These are phyloP conservation scores for Zaprionus camerounensis DNA, from an alignment of 1,140 invertebrate genomes.

Conservation along the genomic window DNA sequence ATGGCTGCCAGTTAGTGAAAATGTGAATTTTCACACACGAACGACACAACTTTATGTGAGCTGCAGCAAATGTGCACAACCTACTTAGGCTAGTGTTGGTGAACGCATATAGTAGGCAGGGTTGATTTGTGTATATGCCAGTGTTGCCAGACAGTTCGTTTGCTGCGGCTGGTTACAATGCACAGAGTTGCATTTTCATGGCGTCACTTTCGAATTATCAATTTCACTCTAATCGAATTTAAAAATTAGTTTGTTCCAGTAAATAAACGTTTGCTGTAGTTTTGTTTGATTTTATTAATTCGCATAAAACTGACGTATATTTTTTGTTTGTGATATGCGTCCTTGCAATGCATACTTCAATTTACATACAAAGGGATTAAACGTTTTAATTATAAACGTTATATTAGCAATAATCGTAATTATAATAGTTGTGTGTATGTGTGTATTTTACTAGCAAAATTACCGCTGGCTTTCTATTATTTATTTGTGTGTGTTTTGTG, in stretches of 20 bases:
- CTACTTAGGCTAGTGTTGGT: constrained; percentile 14
- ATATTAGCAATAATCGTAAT: constrained; percentile 75
- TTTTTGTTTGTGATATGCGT: constrained; percentile 38
- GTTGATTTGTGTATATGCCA: background rate
- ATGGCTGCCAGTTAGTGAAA: constrained; percentile 50
- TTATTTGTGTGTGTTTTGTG: constrained; percentile 31
- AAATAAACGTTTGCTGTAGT: background rate
- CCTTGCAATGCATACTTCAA: constrained; percentile 62
- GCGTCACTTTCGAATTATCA: background rate
- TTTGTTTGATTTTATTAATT: constrained; percentile 70
- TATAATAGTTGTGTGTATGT: constrained; percentile 55
- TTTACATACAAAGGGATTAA: constrained; percentile 79
- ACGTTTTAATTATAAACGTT: constrained; percentile 72
- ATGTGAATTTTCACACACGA: constrained; percentile 36
- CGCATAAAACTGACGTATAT: constrained; percentile 71
- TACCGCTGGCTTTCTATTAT: constrained; percentile 42
- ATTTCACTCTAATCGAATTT: background rate
- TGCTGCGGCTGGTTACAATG: background rate
- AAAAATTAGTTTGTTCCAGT: background rate
- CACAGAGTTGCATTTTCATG: background rate
- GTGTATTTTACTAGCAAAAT: constrained; percentile 50
- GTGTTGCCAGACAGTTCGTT: constrained; percentile 12
- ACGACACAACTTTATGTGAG: constrained; percentile 46
- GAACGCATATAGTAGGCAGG: background rate
- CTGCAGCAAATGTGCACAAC: constrained; percentile 41